Evolutionary conservation across 2,888 invertebrate genomes (phyloP).

Genomic region (Camptogramma bilineatum): DNA sequence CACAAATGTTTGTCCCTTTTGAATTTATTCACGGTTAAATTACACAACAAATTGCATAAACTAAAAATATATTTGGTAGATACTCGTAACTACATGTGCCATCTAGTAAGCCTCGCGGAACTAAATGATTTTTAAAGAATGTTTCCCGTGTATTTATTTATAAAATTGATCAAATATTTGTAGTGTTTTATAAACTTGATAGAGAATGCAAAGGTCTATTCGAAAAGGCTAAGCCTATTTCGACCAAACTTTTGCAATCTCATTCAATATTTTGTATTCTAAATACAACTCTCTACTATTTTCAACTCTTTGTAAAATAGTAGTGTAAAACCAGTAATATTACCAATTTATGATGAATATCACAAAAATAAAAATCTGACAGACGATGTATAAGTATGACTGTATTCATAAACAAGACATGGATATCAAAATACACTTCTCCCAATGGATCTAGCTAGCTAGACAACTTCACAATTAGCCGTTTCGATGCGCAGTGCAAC

Average conservation of each 20-base stretch:
- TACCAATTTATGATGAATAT: neutral
- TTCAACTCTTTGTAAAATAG: slow-evolving; percentile 63
- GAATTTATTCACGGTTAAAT: too few relatives aligned
- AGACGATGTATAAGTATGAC: too few relatives aligned
- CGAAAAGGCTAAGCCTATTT: slow-evolving; percentile 27
- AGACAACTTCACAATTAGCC: too few relatives aligned
- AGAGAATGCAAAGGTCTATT: slow-evolving; percentile 50
- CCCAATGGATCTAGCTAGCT: too few relatives aligned
- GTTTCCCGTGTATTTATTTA: slow-evolving; percentile 38
- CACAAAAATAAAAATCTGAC: too few relatives aligned
- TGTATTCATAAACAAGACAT: neutral
- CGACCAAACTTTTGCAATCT: slow-evolving; percentile 46
- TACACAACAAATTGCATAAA: too few relatives aligned
- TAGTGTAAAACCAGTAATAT: slow-evolving; percentile 25
- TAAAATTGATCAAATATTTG: slow-evolving; percentile 65
- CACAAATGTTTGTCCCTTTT: too few relatives aligned
- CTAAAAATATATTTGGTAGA: too few relatives aligned
- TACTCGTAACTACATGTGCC: too few relatives aligned
- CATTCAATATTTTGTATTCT: slow-evolving; percentile 64
- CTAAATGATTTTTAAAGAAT: neutral
- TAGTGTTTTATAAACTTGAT: slow-evolving; percentile 70
- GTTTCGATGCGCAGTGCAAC: too few relatives aligned
- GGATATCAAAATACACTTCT: too few relatives aligned
- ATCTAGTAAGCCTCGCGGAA: neutral
- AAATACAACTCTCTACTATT: slow-evolving; percentile 62